phyloP scores from a whole-genome alignment of 2,113 vertebrate species.

The Crypturellus undulatus region DNA sequence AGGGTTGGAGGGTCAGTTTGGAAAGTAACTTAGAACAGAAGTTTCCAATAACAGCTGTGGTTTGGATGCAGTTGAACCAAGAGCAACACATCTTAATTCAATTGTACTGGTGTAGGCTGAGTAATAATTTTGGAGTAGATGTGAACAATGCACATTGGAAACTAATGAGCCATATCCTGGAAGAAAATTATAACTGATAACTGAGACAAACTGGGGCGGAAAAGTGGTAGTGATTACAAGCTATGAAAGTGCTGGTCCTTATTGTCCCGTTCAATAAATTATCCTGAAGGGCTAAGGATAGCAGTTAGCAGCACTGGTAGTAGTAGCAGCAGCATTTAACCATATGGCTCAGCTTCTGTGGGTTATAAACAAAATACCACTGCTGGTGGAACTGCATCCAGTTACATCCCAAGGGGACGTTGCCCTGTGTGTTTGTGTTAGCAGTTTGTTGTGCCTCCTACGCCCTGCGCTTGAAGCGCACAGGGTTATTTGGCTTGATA shows the following conservation, averaged over 20 bases:
- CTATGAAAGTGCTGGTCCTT: slow-evolving; percentile 2
- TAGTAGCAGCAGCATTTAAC: slow-evolving; percentile 5
- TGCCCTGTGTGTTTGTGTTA: neutral
- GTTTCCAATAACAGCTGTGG: slow-evolving; percentile 44
- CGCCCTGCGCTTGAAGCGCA: neutral
- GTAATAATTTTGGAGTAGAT: slow-evolving; percentile 6
- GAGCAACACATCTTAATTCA: neutral
- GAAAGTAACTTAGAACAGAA: slow-evolving; percentile 1
- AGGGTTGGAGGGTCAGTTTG: slow-evolving; percentile 17
- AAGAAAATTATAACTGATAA: slow-evolving; percentile 1
- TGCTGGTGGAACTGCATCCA: neutral
- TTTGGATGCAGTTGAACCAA: slow-evolving; percentile 45
- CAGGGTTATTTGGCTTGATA: neutral
- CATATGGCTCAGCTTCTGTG: slow-evolving; percentile 21
- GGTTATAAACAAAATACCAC: neutral
- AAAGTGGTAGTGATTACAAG: neutral
- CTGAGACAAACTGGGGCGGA: neutral
- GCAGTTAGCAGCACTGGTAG: slow-evolving; percentile 11
- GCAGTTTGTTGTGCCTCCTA: neutral
- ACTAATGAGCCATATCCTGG: neutral
- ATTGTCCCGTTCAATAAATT: slow-evolving; percentile 18
- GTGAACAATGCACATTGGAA: neutral
- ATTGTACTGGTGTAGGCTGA: neutral
- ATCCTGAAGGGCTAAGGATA: neutral
- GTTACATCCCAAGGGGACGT: neutral